Evolutionary conservation across 2,797 vertebrate genomes (phyloP).

Genomic region (Glossophaga mutica): DNA sequence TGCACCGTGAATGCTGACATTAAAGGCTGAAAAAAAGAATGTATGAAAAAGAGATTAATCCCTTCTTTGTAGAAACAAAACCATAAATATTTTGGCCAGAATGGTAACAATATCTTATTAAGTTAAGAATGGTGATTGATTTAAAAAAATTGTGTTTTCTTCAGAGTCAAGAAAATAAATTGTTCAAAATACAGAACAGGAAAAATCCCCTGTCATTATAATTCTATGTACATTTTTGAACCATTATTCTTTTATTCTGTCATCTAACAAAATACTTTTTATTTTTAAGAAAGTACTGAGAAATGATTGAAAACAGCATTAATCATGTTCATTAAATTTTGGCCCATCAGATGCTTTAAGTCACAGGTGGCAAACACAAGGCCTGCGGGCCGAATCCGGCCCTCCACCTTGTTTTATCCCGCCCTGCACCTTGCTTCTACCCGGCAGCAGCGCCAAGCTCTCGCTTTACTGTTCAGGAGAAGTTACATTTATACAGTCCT

Average conservation of each 20-base stretch:
- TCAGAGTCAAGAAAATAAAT: slow-evolving; percentile 5
- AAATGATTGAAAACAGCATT: neutral
- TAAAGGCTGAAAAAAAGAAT: slow-evolving; percentile 26
- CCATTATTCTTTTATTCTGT: neutral
- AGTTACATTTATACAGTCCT: too few relatives aligned
- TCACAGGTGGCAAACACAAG: too few relatives aligned
- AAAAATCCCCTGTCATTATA: neutral
- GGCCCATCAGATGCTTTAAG: neutral
- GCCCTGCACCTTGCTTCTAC: too few relatives aligned
- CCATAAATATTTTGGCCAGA: neutral
- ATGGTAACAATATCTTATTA: neutral
- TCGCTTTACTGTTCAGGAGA: too few relatives aligned
- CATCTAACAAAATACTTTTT: neutral
- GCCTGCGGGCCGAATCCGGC: too few relatives aligned
- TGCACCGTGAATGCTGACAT: neutral
- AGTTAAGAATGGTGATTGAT: neutral
- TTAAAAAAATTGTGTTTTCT: neutral
- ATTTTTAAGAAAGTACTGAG: neutral
- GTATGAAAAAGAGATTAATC: neutral
- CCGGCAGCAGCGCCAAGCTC: too few relatives aligned
- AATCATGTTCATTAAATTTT: slow-evolving; percentile 12
- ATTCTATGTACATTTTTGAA: neutral
- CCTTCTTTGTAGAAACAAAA: neutral
- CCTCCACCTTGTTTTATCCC: too few relatives aligned
- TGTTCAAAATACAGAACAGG: neutral